Percentiles rank a stretch among this genome's conserved stretches.
Conservation (phyloP, 2,113 vertebrate genomes). For the Salvelinus fontinalis region DNA sequence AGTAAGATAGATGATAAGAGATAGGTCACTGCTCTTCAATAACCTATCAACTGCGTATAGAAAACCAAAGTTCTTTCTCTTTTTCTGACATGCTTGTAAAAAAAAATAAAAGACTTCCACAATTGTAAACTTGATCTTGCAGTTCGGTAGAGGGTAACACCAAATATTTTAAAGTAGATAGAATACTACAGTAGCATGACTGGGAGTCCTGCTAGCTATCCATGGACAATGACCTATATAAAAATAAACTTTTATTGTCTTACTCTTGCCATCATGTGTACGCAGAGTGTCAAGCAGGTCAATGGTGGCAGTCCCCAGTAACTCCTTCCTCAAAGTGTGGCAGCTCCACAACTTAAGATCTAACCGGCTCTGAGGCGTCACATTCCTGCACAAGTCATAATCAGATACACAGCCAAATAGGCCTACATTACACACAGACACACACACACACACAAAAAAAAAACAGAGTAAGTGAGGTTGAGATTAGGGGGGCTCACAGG, state of each 20-base stretch:
- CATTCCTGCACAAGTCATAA: constrained; percentile 74
- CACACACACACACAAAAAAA: not conserved
- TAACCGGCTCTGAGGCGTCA: constrained; percentile 89
- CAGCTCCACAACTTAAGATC: constrained; percentile 96
- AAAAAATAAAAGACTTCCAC: no score
- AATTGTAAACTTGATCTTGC: no score
- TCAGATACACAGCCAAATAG: not conserved
- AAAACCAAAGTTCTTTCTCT: no score
- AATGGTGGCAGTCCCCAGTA: constrained; percentile 86
- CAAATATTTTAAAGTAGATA: no score
- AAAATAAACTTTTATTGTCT: constrained; percentile 9
- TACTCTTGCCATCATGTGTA: constrained; percentile 86
- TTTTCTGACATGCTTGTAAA: no score
- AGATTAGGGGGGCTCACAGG: constrained; percentile 69
- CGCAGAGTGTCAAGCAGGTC: constrained; percentile 84
- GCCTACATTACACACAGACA: not conserved
- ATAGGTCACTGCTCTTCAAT: no score
- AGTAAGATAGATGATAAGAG: not conserved
- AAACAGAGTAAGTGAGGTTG: not conserved
- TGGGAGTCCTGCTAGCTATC: no score
- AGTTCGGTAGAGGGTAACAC: no score
- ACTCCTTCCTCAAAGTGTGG: constrained; percentile 90
- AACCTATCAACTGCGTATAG: no score
- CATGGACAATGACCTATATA: no score
- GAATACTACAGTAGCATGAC: no score